Conservation (phyloP, 2,888 invertebrate species). For the Xylota segnis region DNA sequence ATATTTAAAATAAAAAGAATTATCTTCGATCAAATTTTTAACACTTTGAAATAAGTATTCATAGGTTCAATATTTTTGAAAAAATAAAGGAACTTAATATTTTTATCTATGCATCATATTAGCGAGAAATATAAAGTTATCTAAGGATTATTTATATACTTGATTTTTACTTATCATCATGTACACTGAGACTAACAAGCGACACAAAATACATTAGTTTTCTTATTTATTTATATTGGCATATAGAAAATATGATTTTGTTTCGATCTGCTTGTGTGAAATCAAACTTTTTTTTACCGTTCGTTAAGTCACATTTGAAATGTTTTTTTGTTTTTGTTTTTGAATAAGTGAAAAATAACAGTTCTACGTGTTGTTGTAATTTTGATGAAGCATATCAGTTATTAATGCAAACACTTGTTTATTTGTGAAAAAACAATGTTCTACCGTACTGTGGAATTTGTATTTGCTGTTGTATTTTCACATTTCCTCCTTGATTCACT, state of each 20-base stretch:
- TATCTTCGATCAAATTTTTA: conserved; percentile 12
- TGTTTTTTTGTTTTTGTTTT: neutral
- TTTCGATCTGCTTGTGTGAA: conserved; percentile 15
- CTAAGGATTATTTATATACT: conserved; percentile 46
- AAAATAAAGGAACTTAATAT: conserved; percentile 55
- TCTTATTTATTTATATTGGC: conserved; percentile 35
- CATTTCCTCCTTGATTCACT: conserved; percentile 47
- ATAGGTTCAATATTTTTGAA: conserved; percentile 43
- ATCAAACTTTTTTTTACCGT: conserved; percentile 13
- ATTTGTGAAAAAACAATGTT: conserved; percentile 58
- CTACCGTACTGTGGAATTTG: conserved; percentile 48
- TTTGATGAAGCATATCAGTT: conserved; percentile 44
- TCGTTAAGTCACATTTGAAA: conserved; percentile 36
- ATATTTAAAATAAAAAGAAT: conserved; percentile 6
- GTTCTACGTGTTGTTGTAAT: conserved; percentile 46
- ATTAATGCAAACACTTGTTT: conserved; percentile 22
- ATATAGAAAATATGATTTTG: conserved; percentile 56
- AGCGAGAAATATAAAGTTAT: conserved; percentile 40
- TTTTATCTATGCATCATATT: conserved; percentile 36
- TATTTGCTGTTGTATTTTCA: conserved; percentile 42
- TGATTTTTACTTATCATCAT: conserved; percentile 45
- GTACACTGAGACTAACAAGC: conserved; percentile 52
- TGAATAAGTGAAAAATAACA: conserved; percentile 36
- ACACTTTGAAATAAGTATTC: conserved; percentile 32
- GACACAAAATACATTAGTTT: conserved; percentile 43